Evolutionary conservation across 2,888 invertebrate species (phyloP), one percentile per base, ranked within the genome.

Genomic region (Geophilus truncorum): DNA sequence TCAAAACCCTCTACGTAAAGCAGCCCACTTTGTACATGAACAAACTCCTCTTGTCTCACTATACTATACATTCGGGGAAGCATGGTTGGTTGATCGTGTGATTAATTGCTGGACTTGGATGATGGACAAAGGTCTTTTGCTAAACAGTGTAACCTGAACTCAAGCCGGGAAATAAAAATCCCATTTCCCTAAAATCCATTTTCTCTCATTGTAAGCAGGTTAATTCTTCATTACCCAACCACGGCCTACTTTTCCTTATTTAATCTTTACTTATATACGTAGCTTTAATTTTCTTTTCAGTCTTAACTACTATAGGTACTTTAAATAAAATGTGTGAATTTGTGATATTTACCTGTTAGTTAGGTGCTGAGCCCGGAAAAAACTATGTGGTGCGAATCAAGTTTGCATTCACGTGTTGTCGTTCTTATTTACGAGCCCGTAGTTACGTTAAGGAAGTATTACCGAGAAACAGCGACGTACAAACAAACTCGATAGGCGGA

Each of bases 381-480:
- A 18, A 51, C 4, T 51, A 7, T 18, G 51, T 3, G 21, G 15
- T 51, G 51, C 32, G 51, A 51, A 4, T 51, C 51, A 18, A 18
- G 2, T 25, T 70, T n/a, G 45, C 45, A 45, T 45, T 70, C 70
- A 28, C 25, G 28, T 70, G 70, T 70, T 15, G 70, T n/a, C 4
- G 10, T 51, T 70, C 70, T 70, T 70, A 70, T 70, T 70, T 70
- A 70, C n/a, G 1, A 25, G 10, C n/a, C n/a, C n/a, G n/a, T n/a
- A 70, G 70, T 70, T 25, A 70, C 25, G 23, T 25, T 25, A 23
- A 70, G 70, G 70, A 70, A 70, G 70, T 25, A 70, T 28, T 70
- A 70, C 70, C 70, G n/a, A 70, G 70, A 70, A 70, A 70, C n/a
- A 70, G n/a, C 70, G 70, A 70, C 70, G 70, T 28, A 70, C 70